Percentiles rank a stretch among this genome's conserved stretches.
Conservation (phyloP, 2,113 vertebrate species). For the Phrynosoma blainvillii region DNA sequence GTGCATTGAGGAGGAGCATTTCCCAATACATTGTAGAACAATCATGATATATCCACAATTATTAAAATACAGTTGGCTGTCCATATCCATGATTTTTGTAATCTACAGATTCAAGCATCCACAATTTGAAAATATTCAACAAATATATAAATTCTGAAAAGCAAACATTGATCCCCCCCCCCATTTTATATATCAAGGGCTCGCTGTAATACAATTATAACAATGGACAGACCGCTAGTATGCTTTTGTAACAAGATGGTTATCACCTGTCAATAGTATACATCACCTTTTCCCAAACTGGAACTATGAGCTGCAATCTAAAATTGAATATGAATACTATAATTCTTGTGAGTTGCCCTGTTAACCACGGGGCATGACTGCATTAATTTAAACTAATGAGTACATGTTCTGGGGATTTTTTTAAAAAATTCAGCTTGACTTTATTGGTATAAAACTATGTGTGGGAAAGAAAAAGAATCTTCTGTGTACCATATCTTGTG, state of each 20-base stretch:
- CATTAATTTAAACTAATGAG: neutral
- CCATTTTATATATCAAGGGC: too few species aligned
- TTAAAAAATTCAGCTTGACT: neutral
- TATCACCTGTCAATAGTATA: neutral
- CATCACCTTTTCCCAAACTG: neutral
- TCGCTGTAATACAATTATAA: neutral
- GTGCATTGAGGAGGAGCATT: neutral
- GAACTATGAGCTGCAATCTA: too few species aligned
- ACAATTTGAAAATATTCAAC: too few species aligned
- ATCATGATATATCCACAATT: neutral
- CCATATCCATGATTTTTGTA: too few species aligned
- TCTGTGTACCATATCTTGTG: neutral
- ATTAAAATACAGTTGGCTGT: too few species aligned
- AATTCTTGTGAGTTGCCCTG: neutral
- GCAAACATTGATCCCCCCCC: too few species aligned
- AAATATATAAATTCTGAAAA: too few species aligned
- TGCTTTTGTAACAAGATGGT: neutral
- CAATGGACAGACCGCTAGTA: neutral
- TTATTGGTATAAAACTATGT: neutral
- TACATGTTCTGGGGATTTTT: neutral
- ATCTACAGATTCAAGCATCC: too few species aligned
- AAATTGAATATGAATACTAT: neutral
- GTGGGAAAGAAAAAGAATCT: neutral
- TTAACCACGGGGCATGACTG: neutral
- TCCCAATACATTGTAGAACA: neutral